Percentiles rank a stretch among this genome's conserved stretches.
Evolutionary conservation across 2,797 vertebrate genomes (phyloP).

Genomic region (Sebastes variabilis): DNA sequence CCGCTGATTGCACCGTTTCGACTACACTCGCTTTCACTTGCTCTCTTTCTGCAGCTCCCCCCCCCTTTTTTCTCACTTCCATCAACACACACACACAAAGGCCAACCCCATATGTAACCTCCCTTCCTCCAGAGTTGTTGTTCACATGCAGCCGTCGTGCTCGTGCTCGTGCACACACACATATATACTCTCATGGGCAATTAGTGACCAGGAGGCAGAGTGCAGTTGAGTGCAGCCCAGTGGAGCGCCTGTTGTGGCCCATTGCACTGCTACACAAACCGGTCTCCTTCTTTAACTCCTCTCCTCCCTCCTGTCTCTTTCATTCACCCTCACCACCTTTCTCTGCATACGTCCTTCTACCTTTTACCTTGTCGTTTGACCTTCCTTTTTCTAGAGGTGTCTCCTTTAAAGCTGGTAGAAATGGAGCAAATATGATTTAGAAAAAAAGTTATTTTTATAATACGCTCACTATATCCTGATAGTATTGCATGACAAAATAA

Average conservation of each 20-base stretch:
- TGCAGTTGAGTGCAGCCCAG: constrained; percentile 41
- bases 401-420: neutral
- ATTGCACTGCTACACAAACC: constrained; percentile 25
- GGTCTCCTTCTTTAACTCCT: constrained; percentile 6
- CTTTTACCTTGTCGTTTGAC: neutral
- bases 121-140: constrained; percentile 48
- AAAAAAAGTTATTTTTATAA: too few relatives aligned
- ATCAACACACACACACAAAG: constrained; percentile 45
- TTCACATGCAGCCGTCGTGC: constrained; percentile 40
- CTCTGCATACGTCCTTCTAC: neutral
- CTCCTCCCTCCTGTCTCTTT: constrained; percentile 18
- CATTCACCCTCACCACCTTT: neutral
- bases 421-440: too few relatives aligned
- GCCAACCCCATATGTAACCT: constrained; percentile 38
- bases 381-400: neutral
- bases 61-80: constrained; percentile 47
- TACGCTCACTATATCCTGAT: too few relatives aligned
- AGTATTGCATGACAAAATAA: too few relatives aligned
- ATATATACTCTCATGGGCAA: neutral
- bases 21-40: constrained; percentile 50
- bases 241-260: constrained; percentile 32
- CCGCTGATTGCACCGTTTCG: constrained; percentile 69
- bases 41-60: constrained; percentile 48
- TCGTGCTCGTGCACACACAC: neutral
- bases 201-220: constrained; percentile 42